Percentiles rank a stretch among this genome's conserved stretches.
Evolutionary conservation across 2,113 vertebrate species (phyloP).

Genomic region (Dipodomys stephensi): DNA sequence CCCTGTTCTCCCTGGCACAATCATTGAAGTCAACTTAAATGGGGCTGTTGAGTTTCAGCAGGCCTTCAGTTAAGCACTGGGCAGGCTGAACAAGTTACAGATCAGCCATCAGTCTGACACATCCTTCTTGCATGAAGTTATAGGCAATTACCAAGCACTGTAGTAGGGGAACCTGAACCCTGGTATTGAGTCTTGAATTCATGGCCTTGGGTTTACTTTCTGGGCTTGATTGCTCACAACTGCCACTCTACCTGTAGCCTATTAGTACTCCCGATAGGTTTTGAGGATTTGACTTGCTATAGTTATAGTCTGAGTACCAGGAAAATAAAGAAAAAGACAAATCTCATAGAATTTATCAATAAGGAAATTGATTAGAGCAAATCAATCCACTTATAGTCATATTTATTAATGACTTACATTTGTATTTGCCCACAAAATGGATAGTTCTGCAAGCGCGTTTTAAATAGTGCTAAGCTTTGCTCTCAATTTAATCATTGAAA

Average conservation of each 20-base stretch:
- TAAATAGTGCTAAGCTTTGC: constrained; percentile 1
- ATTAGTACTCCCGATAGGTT: neutral
- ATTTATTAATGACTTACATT: neutral
- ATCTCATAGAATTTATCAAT: neutral
- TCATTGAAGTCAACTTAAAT: neutral
- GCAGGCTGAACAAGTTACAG: neutral
- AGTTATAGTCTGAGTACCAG: too few species aligned
- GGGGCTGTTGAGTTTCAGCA: neutral
- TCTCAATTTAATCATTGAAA: neutral
- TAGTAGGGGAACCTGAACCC: too few species aligned
- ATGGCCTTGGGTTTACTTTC: too few species aligned
- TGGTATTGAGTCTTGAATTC: too few species aligned
- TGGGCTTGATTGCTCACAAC: too few species aligned
- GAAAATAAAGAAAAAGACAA: neutral
- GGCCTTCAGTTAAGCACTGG: neutral
- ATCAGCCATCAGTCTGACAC: neutral
- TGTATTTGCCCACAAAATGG: neutral
- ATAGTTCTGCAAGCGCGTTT: neutral
- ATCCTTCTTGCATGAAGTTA: neutral
- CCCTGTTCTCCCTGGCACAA: neutral
- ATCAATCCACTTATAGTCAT: neutral
- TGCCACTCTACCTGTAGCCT: too few species aligned
- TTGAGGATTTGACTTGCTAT: neutral
- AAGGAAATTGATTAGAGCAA: neutral
- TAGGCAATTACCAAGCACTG: neutral